A percentile compares a stretch with the other conserved stretches of the same genome.
phyloP scores from a whole-genome alignment of 2,113 vertebrate genomes.

The Protobothrops mucrosquamatus region DNA sequence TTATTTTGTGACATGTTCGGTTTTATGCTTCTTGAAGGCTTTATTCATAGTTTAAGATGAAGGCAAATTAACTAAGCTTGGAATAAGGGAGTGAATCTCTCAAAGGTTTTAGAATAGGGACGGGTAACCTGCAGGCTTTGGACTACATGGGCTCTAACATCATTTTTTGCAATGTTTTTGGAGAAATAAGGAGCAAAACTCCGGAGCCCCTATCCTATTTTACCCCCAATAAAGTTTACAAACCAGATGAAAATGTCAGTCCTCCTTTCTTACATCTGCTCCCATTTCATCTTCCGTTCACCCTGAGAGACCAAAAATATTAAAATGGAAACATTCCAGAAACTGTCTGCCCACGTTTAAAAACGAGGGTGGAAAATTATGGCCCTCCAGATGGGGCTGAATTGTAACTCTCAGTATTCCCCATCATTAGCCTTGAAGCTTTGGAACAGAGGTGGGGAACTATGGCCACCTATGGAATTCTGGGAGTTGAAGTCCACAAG shows the following conservation, averaged over 20 bases:
- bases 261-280: not conserved
- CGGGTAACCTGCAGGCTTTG: not conserved
- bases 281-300: not conserved
- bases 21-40: not conserved
- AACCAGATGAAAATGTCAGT: not conserved
- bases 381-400: not conserved
- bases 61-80: not conserved
- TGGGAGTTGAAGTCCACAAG: not conserved
- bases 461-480: not conserved
- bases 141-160: not conserved
- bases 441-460: not conserved
- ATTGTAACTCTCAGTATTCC: not conserved
- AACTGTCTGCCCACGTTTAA: not conserved
- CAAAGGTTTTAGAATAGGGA: not conserved
- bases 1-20: not conserved
- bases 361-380: not conserved
- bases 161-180: not conserved
- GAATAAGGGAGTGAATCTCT: not conserved
- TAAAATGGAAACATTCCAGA: not conserved
- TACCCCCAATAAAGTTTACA: not conserved
- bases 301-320: not conserved
- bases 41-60: not conserved
- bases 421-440: not conserved
- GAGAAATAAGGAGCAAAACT: not conserved
- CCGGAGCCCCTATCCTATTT: not conserved